Evolutionary conservation across 2,888 invertebrate genomes (phyloP).

Genomic region (Shargacucullia verbasci): DNA sequence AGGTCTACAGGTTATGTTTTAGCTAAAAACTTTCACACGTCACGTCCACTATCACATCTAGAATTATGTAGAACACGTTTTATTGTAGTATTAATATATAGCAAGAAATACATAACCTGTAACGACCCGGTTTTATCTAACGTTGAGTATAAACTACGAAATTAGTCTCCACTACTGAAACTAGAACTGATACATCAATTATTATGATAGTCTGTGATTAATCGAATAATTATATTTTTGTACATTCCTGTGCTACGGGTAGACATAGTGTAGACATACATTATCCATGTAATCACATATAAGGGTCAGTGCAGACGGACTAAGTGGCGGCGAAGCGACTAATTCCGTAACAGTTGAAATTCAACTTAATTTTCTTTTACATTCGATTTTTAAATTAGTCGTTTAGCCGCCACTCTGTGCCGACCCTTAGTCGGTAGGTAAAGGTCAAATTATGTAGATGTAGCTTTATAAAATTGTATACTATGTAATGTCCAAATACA

Average conservation of each 20-base stretch:
- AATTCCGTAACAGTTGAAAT: no score
- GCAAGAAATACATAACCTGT: slow-evolving; percentile 11
- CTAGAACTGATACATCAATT: slow-evolving; percentile 63
- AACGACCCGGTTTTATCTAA: slow-evolving; percentile 13
- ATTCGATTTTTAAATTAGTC: no score
- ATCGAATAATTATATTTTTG: slow-evolving; percentile 82
- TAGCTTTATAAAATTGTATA: slow-evolving; percentile 57
- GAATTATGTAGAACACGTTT: slow-evolving; percentile 24
- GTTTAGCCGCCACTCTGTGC: no score
- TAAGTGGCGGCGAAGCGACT: no score
- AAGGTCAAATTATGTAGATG: slow-evolving; percentile 62
- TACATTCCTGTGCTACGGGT: slow-evolving; percentile 88
- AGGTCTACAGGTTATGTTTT: slow-evolving; percentile 20
- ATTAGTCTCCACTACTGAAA: slow-evolving; percentile 33
- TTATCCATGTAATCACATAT: slow-evolving; percentile 52
- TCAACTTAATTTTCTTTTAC: no score
- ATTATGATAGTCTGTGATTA: slow-evolving; percentile 77
- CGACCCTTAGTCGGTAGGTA: slow-evolving; percentile 51
- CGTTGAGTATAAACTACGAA: slow-evolving; percentile 28
- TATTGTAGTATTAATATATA: slow-evolving; percentile 28
- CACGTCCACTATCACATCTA: slow-evolving; percentile 43
- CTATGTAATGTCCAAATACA: slow-evolving; percentile 58
- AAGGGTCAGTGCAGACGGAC: no score
- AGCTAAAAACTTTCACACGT: slow-evolving; percentile 24
- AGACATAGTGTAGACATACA: slow-evolving; percentile 51